Conservation (phyloP, 2,888 invertebrate genomes). For the Phaedon cochleariae region DNA sequence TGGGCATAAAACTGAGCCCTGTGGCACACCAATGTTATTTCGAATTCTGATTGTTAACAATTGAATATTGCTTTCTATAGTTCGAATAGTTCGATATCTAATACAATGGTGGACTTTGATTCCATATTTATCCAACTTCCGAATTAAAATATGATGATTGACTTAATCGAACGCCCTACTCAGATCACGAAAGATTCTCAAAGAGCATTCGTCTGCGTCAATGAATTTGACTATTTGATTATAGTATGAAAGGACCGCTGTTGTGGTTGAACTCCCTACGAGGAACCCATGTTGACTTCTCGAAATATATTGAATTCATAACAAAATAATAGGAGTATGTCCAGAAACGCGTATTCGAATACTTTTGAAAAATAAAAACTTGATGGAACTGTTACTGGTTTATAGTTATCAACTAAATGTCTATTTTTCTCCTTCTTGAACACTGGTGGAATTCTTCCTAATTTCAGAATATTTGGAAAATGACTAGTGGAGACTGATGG, state of each 20-base stretch:
- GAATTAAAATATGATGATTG: not conserved
- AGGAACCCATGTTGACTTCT: not conserved
- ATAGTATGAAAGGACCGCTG: not conserved
- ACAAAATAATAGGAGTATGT: not conserved
- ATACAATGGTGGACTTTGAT: not conserved
- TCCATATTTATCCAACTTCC: not conserved
- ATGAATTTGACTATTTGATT: not conserved
- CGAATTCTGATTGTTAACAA: no score
- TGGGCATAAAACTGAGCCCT: no score
- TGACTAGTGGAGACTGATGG: not conserved
- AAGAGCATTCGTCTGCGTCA: not conserved
- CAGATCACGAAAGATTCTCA: not conserved
- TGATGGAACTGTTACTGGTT: not conserved
- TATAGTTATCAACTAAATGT: not conserved
- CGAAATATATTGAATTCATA: not conserved
- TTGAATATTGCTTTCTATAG: not conserved
- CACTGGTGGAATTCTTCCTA: not conserved
- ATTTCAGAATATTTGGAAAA: not conserved
- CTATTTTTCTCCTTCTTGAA: not conserved
- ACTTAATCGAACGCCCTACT: not conserved
- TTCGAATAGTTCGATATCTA: not conserved
- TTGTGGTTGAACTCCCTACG: not conserved
- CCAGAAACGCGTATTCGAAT: no score
- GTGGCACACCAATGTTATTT: not conserved
- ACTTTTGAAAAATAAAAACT: not conserved